Percentiles rank a stretch among this genome's conserved stretches.
These are phyloP conservation scores for Stegana nigrithorax DNA, from an alignment of 2,888 invertebrate species.

Conservation along the genomic window DNA sequence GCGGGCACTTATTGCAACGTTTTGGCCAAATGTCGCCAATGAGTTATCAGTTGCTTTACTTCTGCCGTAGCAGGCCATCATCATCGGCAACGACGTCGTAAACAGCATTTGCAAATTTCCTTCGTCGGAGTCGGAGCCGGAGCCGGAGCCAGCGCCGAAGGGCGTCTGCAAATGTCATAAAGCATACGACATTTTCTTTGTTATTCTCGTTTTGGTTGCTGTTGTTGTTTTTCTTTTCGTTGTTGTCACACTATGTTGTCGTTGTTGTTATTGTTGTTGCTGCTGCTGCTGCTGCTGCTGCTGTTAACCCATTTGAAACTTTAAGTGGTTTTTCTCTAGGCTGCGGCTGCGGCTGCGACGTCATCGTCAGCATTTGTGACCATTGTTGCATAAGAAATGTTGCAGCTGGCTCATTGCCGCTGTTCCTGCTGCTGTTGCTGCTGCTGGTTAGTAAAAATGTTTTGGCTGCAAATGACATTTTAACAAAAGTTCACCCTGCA, in stretches of 20 bases:
- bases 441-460: background rate
- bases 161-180: constrained; percentile 24
- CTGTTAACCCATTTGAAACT: constrained; percentile 17
- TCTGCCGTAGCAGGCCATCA: background rate
- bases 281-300: background rate
- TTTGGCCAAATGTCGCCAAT: constrained; percentile 17
- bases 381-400: background rate
- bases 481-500: constrained; percentile 20
- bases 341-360: background rate
- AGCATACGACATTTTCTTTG: constrained; percentile 7
- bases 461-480: constrained; percentile 21
- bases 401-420: background rate
- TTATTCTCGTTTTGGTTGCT: background rate
- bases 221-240: no score
- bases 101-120: constrained; percentile 33
- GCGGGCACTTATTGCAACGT: constrained; percentile 12
- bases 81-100: constrained; percentile 19
- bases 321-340: constrained; percentile 21
- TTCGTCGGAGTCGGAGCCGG: background rate
- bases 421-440: background rate
- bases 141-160: constrained; percentile 5
- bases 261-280: background rate
- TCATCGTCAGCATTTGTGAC: background rate
- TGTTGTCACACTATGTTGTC: background rate
- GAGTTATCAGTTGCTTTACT: constrained; percentile 17